Conservation (phyloP, 2,888 invertebrate species). For the Mesoligia furuncula region DNA sequence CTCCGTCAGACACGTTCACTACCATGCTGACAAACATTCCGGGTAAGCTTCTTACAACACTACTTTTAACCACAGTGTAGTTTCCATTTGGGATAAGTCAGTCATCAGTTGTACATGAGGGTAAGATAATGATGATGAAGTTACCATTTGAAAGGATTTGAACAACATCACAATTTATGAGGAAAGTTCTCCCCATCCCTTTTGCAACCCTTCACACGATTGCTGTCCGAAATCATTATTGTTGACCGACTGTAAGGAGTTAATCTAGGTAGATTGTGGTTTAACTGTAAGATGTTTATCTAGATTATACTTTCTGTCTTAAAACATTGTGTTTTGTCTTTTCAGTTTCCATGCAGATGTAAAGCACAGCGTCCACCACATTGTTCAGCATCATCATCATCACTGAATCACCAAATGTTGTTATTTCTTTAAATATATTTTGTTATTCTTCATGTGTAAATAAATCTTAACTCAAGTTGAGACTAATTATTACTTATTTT, state of each 20-base stretch:
- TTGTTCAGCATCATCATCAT: slow-evolving; percentile 61
- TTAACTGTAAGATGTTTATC: too few species aligned
- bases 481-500: too few species aligned
- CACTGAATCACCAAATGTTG: slow-evolving; percentile 31
- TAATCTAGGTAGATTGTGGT: background rate
- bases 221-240: background rate
- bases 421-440: slow-evolving; percentile 32
- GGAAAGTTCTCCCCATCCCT: background rate
- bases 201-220: background rate
- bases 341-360: slow-evolving; percentile 69
- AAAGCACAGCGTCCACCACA: slow-evolving; percentile 63
- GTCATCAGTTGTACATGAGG: too few species aligned
- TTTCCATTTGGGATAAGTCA: background rate
- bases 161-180: background rate
- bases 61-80: background rate
- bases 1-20: slow-evolving; percentile 61
- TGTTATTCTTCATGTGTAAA: slow-evolving; percentile 51
- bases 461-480: slow-evolving; percentile 21
- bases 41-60: slow-evolving; percentile 20
- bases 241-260: background rate
- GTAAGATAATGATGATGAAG: too few species aligned
- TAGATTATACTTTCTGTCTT: background rate
- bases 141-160: background rate
- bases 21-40: slow-evolving; percentile 59
- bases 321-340: background rate